Evolutionary conservation across 2,113 vertebrate genomes (phyloP).

Genomic region (Lanius collurio): DNA sequence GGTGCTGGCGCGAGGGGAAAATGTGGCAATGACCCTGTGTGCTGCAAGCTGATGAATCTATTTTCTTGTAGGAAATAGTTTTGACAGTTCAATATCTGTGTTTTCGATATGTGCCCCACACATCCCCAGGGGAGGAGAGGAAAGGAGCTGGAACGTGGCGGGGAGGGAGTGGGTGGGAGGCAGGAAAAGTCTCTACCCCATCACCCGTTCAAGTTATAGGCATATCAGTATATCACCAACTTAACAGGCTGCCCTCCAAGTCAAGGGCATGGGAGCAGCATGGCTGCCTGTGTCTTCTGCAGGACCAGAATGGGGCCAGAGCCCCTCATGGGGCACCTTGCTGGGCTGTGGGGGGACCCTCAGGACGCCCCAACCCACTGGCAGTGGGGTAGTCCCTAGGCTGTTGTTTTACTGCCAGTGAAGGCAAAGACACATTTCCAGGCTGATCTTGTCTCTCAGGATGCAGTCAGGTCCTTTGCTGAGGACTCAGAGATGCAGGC

Average conservation of each 20-base stretch:
- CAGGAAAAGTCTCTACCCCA: slow-evolving; percentile 60
- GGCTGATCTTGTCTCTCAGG: background rate
- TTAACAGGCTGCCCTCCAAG: slow-evolving; percentile 70
- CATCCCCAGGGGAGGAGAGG: slow-evolving; percentile 39
- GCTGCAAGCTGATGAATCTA: slow-evolving; percentile 83
- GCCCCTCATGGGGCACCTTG: fast-evolving
- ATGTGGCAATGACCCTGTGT: slow-evolving; percentile 80
- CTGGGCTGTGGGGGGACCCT: background rate
- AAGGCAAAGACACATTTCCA: background rate
- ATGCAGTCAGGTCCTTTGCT: fast-evolving
- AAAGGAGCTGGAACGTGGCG: background rate
- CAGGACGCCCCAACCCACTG: background rate
- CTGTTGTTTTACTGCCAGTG: background rate
- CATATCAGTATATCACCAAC: slow-evolving; percentile 61
- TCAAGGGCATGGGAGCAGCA: slow-evolving; percentile 65
- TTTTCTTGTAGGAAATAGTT: slow-evolving; percentile 84
- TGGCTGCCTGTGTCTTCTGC: background rate
- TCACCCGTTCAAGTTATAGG: slow-evolving; percentile 63
- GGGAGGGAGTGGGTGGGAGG: slow-evolving; percentile 21
- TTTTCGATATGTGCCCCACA: slow-evolving; percentile 73
- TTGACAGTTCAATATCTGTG: slow-evolving; percentile 85
- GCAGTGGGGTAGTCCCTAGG: background rate
- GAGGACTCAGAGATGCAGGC: background rate
- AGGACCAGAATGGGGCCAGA: background rate
- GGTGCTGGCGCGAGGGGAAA: slow-evolving; percentile 65